Evolutionary conservation across 1,140 invertebrate genomes (phyloP).

Genomic region (Probaryconus sp.): DNA sequence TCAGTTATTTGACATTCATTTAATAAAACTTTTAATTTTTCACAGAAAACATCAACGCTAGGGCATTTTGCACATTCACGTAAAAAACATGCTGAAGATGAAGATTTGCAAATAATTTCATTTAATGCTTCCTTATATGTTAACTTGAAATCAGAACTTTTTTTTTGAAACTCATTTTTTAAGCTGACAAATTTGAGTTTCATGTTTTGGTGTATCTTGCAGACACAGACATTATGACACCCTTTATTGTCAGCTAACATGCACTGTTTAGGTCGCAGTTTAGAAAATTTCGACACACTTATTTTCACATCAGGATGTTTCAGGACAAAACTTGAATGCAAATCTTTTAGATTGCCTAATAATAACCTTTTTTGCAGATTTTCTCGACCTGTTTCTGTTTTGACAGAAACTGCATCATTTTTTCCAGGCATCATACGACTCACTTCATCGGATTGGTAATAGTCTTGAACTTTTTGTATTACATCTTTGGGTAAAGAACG

Average conservation of each 20-base stretch:
- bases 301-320: neutral
- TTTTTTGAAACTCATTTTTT: too few species aligned
- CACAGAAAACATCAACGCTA: too few species aligned
- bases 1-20: too few species aligned
- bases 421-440: neutral
- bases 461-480: neutral
- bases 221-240: too few species aligned
- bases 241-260: too few species aligned
- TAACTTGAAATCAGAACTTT: too few species aligned
- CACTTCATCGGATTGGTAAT: neutral
- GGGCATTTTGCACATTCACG: too few species aligned
- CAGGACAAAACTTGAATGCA: neutral
- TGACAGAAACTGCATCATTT: neutral
- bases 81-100: too few species aligned
- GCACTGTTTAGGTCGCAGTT: conserved; percentile 7
- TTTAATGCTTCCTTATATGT: too few species aligned
- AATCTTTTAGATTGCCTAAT: neutral
- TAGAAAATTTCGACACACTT: neutral
- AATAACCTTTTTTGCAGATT: neutral
- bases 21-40: too few species aligned
- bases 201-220: conserved; percentile 13
- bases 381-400: neutral
- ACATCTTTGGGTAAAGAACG: neutral
- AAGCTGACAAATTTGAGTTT: neutral
- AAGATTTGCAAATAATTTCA: too few species aligned